phyloP scores from a whole-genome alignment of 2,888 invertebrate genomes.

The Drosophila monieri region DNA sequence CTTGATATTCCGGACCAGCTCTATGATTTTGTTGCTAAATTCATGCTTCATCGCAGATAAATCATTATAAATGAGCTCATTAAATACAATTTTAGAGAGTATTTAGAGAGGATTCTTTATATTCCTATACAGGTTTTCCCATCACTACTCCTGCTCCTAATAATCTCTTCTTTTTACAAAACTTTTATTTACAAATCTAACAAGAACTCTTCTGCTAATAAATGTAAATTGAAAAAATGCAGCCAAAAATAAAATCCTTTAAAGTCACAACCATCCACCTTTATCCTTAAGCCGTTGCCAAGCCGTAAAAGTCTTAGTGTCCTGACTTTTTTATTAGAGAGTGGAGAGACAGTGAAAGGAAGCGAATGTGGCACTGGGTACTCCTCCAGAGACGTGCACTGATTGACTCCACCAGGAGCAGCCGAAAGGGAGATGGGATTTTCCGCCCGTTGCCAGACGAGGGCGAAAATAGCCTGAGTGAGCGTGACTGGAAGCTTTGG shows the following conservation, averaged over 20 bases:
- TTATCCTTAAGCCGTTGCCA: background rate
- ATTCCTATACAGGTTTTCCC: no score
- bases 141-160: no score
- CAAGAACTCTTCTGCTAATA: background rate
- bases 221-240: background rate
- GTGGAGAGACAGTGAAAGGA: slow-evolving; percentile 14
- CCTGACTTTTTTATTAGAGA: slow-evolving; percentile 9
- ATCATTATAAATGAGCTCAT: slow-evolving; percentile 29
- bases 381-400: slow-evolving; percentile 42
- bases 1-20: slow-evolving; percentile 21
- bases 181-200: background rate
- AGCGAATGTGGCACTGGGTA: slow-evolving; percentile 10
- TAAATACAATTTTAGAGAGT: slow-evolving; percentile 4
- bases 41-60: slow-evolving; percentile 18
- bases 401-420: slow-evolving; percentile 55
- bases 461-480: background rate
- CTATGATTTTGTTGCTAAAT: slow-evolving; percentile 27
- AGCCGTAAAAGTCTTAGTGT: slow-evolving; percentile 7
- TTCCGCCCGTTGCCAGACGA: background rate
- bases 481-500: slow-evolving; percentile 38
- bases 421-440: slow-evolving; percentile 1
- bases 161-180: no score
- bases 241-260: background rate
- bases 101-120: background rate
- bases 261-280: background rate